A percentile compares a stretch with the other conserved stretches of the same genome.
phyloP scores from a whole-genome alignment of 2,797 vertebrate species.

The Thalassophryne amazonica region DNA sequence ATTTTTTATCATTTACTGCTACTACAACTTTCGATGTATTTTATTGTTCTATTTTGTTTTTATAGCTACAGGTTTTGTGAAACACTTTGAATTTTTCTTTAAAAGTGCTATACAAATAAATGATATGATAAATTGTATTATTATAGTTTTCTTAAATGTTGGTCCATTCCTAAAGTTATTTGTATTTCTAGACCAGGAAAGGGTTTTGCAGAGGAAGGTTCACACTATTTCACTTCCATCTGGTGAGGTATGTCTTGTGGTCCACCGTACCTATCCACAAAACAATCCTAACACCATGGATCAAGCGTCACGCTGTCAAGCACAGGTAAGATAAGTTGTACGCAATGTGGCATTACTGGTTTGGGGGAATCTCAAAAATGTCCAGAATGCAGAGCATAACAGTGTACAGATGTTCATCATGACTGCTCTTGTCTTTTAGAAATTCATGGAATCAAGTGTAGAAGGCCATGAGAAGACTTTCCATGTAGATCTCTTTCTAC shows the following conservation, averaged over 20 bases:
- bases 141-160: too few species aligned
- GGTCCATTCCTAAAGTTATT: too few species aligned
- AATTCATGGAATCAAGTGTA: not conserved
- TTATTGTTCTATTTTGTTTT: too few species aligned
- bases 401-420: too few species aligned
- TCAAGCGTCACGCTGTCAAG: not conserved
- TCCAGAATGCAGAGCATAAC: too few species aligned
- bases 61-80: too few species aligned
- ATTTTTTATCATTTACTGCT: too few species aligned
- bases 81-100: too few species aligned
- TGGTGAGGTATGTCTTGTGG: slow-evolving; percentile 12
- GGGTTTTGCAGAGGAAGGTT: slow-evolving; percentile 42
- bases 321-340: slow-evolving; percentile 32
- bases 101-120: too few species aligned
- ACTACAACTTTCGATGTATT: too few species aligned
- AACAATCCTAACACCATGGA: slow-evolving; percentile 10
- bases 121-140: too few species aligned
- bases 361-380: not conserved
- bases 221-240: slow-evolving; percentile 35
- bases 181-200: slow-evolving; percentile 54
- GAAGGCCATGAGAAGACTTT: slow-evolving; percentile 41
- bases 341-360: not conserved
- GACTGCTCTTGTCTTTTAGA: slow-evolving; percentile 9
- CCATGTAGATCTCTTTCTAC: slow-evolving; percentile 24
- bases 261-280: slow-evolving; percentile 12